Conservation (phyloP, 2,888 invertebrate species). For the Dascillus cervinus region DNA sequence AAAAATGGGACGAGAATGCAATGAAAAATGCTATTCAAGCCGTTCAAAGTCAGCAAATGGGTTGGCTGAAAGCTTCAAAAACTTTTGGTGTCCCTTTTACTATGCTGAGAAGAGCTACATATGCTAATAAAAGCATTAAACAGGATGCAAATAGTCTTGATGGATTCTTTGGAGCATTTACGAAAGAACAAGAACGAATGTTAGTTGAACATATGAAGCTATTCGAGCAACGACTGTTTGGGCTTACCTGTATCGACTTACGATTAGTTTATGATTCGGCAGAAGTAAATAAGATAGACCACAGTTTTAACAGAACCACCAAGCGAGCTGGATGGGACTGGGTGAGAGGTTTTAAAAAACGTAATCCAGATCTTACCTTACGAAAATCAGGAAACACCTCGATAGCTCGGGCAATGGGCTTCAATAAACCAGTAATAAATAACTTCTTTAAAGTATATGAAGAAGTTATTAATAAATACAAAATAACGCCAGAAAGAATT, state of each 20-base stretch:
- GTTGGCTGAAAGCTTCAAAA: slow-evolving; percentile 11
- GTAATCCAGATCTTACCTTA: slow-evolving; percentile 5
- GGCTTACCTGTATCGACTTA: slow-evolving; percentile 5
- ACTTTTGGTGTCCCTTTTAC: slow-evolving; percentile 10
- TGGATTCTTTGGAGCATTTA: slow-evolving; percentile 7
- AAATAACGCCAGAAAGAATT: slow-evolving; percentile 2
- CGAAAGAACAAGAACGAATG: slow-evolving; percentile 1
- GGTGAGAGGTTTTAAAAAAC: slow-evolving; percentile 6
- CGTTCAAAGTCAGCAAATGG: slow-evolving; percentile 8
- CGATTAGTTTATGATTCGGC: slow-evolving; percentile 4
- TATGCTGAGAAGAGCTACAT: slow-evolving; percentile 7
- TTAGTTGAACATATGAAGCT: slow-evolving; percentile 4
- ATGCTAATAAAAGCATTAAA: slow-evolving; percentile 4
- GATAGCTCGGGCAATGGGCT: slow-evolving; percentile 1
- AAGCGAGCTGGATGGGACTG: slow-evolving; percentile 8
- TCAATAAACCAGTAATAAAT: slow-evolving; percentile 3
- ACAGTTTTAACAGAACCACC: slow-evolving; percentile 3
- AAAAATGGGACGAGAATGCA: slow-evolving; percentile 7
- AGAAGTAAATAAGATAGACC: slow-evolving; percentile 6
- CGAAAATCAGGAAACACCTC: slow-evolving; percentile 8
- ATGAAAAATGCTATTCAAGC: slow-evolving; percentile 11
- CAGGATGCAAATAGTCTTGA: slow-evolving; percentile 2
- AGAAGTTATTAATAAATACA: slow-evolving; percentile 4
- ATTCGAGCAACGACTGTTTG: slow-evolving; percentile 4
- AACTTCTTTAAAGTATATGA: slow-evolving; percentile 4